phyloP scores from a whole-genome alignment of 1,140 invertebrate species.

The Drosophila kurseongensis region DNA sequence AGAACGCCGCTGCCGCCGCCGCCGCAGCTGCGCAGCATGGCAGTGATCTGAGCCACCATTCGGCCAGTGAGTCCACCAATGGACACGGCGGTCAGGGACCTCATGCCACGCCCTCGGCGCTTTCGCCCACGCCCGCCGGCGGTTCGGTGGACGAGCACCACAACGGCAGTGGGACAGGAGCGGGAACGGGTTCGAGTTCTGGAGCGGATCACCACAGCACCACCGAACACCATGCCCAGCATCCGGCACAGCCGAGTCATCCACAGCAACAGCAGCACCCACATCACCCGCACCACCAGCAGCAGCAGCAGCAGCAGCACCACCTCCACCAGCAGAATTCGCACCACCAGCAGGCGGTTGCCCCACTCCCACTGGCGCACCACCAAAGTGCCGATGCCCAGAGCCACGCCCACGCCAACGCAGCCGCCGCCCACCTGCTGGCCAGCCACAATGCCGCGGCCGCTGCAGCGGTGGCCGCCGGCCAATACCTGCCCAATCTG shows the following conservation, averaged over 20 bases:
- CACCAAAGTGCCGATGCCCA: constrained; percentile 46
- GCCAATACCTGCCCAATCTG: constrained; percentile 72
- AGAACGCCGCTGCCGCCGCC: constrained; percentile 70
- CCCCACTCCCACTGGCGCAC: constrained; percentile 37
- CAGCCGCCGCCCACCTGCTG: constrained; percentile 74
- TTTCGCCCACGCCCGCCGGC: constrained; percentile 59
- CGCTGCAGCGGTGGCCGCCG: constrained; percentile 73
- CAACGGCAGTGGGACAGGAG: constrained; percentile 8
- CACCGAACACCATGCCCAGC: constrained; percentile 58
- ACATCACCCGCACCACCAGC: constrained; percentile 33
- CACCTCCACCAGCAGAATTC: constrained; percentile 48
- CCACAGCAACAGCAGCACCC: constrained; percentile 39
- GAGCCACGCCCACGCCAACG: constrained; percentile 62
- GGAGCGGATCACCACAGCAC: constrained; percentile 47
- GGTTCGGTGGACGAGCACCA: constrained; percentile 31
- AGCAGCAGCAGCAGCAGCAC: constrained; percentile 31
- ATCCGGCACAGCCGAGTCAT: constrained; percentile 28
- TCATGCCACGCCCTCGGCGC: constrained; percentile 42
- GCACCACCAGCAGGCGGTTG: constrained; percentile 41
- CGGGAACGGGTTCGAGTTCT: background rate
- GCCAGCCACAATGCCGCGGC: constrained; percentile 79
- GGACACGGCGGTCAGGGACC: constrained; percentile 38
- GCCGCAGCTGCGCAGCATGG: constrained; percentile 57
- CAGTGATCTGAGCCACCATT: constrained; percentile 42
- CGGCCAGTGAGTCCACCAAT: constrained; percentile 25